Percentiles rank a stretch among this genome's conserved stretches.
These are phyloP conservation scores for Tricholauxania praeusta DNA, from an alignment of 2,888 invertebrate genomes.

Conservation along the genomic window DNA sequence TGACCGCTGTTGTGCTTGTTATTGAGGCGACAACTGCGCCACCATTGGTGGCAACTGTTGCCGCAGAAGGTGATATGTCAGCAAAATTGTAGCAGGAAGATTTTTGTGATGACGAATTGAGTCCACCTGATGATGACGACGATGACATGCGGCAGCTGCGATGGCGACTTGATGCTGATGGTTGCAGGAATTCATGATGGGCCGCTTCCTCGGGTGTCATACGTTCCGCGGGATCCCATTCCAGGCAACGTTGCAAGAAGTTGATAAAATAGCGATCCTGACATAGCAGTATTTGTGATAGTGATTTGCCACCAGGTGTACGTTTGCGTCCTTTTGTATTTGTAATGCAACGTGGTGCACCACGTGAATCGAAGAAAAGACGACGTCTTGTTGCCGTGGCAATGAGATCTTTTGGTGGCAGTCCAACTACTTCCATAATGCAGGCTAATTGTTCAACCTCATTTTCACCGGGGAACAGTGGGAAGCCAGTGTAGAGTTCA, in stretches of 20 bases:
- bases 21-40: conserved; percentile 59
- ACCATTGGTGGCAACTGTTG: conserved; percentile 45
- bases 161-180: conserved; percentile 69
- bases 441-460: conserved; percentile 97
- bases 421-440: conserved; percentile 94
- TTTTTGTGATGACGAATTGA: conserved; percentile 63
- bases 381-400: conserved; percentile 86
- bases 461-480: conserved; percentile 96
- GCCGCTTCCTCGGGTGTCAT: conserved; percentile 93
- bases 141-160: conserved; percentile 64
- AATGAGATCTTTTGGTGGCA: conserved; percentile 89
- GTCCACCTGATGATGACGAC: conserved; percentile 63
- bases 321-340: conserved; percentile 95
- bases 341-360: conserved; percentile 89
- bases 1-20: conserved; percentile 59
- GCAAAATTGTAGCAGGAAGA: conserved; percentile 60
- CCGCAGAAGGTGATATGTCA: conserved; percentile 59
- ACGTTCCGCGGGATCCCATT: conserved; percentile 93
- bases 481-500: conserved; percentile 95
- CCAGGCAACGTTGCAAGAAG: conserved; percentile 90
- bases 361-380: conserved; percentile 89
- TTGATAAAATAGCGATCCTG: conserved; percentile 91
- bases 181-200: conserved; percentile 87
- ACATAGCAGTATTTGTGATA: conserved; percentile 85
- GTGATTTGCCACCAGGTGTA: conserved; percentile 85